phyloP scores from a whole-genome alignment of 92 coral and sea anemone species.

The Phenganax stokvisi region DNA sequence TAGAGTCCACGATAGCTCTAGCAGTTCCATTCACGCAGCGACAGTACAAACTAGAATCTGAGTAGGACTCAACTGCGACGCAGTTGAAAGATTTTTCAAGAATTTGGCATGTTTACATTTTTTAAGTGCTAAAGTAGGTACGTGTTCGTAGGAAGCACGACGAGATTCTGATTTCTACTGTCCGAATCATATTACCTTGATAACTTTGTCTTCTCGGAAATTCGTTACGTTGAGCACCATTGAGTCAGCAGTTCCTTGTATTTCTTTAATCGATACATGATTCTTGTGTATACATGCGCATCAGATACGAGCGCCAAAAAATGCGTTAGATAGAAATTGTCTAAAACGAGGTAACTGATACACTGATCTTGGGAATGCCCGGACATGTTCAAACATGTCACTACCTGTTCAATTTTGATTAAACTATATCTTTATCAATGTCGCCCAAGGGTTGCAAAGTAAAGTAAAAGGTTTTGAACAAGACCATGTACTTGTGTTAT shows the following conservation, averaged over 20 bases:
- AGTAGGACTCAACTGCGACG: background rate
- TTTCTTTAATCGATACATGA: background rate
- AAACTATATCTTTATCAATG: background rate
- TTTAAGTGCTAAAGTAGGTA: background rate
- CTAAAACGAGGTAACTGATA: background rate
- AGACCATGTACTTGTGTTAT: background rate
- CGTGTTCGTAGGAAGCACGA: too few relatives aligned
- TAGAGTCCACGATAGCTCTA: too few relatives aligned
- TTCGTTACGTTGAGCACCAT: background rate
- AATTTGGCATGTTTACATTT: conserved; percentile 11
- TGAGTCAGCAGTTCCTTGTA: background rate
- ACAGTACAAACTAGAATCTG: background rate
- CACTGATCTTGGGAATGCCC: conserved; percentile 17
- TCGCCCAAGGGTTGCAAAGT: conserved; percentile 19
- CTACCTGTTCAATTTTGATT: conserved; percentile 10
- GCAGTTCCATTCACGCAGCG: too few relatives aligned
- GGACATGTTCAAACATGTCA: conserved; percentile 32
- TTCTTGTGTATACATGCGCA: background rate
- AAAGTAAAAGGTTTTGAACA: background rate
- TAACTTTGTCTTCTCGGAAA: background rate
- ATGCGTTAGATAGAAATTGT: background rate
- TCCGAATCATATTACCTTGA: background rate
- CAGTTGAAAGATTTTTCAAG: background rate
- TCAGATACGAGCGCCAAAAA: conserved; percentile 11
- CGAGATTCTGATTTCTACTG: too few relatives aligned